These are phyloP conservation scores for Orientallactaga sibirica DNA, from an alignment of 2,797 vertebrate genomes.

Conservation along the genomic window DNA sequence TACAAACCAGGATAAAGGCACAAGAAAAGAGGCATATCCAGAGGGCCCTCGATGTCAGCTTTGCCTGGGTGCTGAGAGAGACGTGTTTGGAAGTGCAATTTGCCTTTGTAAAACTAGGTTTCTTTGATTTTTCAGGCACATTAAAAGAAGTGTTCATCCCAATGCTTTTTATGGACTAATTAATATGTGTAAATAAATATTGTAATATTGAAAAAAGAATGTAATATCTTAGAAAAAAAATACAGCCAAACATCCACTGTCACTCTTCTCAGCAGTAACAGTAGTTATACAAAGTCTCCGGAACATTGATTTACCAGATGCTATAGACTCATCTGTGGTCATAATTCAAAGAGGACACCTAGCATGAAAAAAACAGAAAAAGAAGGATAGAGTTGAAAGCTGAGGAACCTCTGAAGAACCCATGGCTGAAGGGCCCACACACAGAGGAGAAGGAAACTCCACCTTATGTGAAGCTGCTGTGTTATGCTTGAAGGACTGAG, in stretches of 20 bases:
- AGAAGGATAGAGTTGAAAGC: not conserved
- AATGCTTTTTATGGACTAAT: slow-evolving; percentile 3
- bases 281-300: not conserved
- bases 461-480: not conserved
- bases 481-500: not conserved
- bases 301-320: not conserved
- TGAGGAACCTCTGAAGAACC: not conserved
- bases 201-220: not conserved
- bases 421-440: not conserved
- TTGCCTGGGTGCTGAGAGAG: not conserved
- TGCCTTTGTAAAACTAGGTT: not conserved
- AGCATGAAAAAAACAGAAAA: not conserved
- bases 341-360: not conserved
- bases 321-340: not conserved
- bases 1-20: not conserved
- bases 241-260: not conserved
- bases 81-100: not conserved
- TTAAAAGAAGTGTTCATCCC: not conserved
- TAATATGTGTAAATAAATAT: slow-evolving; percentile 42
- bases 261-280: not conserved
- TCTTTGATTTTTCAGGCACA: not conserved
- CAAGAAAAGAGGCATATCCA: not conserved
- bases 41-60: not conserved
- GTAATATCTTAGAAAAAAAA: not conserved
- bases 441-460: not conserved